These are phyloP conservation scores for Alectoris magna DNA, from an alignment of 2,797 vertebrate genomes.

Conservation along the genomic window DNA sequence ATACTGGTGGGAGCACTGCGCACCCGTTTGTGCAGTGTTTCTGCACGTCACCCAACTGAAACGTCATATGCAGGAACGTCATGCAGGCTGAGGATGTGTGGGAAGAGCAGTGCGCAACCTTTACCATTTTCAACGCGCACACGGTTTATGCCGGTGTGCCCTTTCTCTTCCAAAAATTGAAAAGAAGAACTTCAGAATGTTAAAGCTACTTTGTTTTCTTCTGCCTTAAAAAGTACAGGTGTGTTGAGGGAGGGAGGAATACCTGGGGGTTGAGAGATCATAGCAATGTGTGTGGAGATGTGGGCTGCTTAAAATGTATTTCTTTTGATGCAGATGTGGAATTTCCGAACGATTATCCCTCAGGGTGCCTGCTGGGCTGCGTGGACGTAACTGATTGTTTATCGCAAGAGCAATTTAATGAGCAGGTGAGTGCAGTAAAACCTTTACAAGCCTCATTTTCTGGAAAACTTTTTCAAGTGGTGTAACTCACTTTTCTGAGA, in stretches of 20 bases:
- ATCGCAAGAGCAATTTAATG: constrained; percentile 91
- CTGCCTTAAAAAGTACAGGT: neutral
- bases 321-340: constrained; percentile 80
- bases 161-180: neutral
- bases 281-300: neutral
- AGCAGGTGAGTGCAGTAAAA: constrained; percentile 86
- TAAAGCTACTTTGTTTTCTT: constrained; percentile 13
- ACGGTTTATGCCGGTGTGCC: neutral
- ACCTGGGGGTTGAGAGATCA: neutral
- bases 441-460: neutral
- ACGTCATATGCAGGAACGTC: neutral
- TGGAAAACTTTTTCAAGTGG: neutral
- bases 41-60: neutral
- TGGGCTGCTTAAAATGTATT: constrained; percentile 23
- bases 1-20: neutral
- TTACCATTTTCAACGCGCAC: neutral
- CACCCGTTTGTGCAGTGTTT: neutral
- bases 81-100: neutral
- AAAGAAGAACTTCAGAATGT: neutral
- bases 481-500: accelerated
- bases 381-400: constrained; percentile 92
- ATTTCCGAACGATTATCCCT: constrained; percentile 91
- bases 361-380: constrained; percentile 93
- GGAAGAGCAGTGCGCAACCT: neutral
- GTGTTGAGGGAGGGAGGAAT: neutral